These are phyloP conservation scores for Tragelaphus scriptus DNA, from an alignment of 2,113 vertebrate species.

Conservation along the genomic window DNA sequence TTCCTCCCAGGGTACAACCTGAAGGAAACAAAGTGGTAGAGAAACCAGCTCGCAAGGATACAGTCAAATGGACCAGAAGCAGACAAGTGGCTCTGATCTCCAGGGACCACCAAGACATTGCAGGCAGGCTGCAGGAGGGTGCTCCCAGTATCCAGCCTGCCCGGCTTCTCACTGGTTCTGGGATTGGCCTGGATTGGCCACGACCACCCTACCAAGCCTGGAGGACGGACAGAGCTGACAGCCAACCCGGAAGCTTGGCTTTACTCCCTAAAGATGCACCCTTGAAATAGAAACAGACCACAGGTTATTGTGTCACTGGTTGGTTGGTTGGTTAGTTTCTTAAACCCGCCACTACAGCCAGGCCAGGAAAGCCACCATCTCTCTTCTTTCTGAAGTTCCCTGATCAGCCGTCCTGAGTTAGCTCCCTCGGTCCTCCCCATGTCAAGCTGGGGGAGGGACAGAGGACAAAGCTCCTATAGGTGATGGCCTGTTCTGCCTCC, in stretches of 20 bases:
- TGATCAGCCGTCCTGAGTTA: neutral
- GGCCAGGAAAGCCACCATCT: neutral
- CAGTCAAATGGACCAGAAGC: neutral
- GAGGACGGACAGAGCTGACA: neutral
- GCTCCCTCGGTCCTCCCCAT: neutral
- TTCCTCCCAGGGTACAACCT: neutral
- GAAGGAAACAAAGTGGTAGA: neutral
- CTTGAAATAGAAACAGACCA: neutral
- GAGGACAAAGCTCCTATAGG: neutral
- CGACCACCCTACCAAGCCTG: neutral
- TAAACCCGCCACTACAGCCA: neutral
- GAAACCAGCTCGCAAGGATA: neutral
- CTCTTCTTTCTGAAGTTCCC: neutral
- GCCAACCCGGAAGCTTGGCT: neutral
- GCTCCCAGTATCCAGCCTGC: neutral
- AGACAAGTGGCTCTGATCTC: neutral
- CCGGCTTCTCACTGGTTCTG: neutral
- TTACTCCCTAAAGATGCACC: neutral
- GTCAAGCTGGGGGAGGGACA: neutral
- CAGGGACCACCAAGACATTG: neutral
- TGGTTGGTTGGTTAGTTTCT: neutral
- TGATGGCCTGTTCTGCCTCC: slow-evolving; percentile 66
- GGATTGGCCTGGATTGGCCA: neutral
- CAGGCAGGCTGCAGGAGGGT: neutral
- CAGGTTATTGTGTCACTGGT: neutral